phyloP scores from a whole-genome alignment of 2,888 invertebrate genomes.

The Pristionchus exspectatus region DNA sequence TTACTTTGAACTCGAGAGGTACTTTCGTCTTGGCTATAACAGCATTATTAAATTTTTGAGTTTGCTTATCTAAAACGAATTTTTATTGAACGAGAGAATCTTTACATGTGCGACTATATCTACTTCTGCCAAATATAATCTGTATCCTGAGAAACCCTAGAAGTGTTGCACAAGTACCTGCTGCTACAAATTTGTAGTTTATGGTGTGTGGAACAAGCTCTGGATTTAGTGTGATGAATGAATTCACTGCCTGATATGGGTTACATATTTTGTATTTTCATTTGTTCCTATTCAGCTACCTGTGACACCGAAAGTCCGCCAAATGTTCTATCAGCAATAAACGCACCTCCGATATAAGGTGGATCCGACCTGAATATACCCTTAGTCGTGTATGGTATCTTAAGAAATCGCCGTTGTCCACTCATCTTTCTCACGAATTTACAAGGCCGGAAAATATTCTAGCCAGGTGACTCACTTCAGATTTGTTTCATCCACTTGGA shows the following conservation, averaged over 20 bases:
- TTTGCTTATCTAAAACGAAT: not conserved
- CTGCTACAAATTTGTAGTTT: constrained; percentile 49
- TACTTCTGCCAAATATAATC: not conserved
- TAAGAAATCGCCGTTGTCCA: too few species aligned
- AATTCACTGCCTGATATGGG: not conserved
- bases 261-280: not conserved
- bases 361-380: constrained; percentile 42
- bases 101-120: not conserved
- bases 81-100: too few species aligned
- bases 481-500: constrained; percentile 5
- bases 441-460: not conserved
- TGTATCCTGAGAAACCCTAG: too few species aligned
- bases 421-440: too few species aligned
- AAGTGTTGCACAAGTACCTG: not conserved
- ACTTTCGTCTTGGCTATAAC: not conserved
- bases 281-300: not conserved
- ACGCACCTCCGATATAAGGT: constrained; percentile 40
- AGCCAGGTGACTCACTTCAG: not conserved
- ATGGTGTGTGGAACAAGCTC: not conserved
- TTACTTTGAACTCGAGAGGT: constrained; percentile 33
- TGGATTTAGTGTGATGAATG: constrained; percentile 23
- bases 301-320: constrained; percentile 39
- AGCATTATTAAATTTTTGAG: not conserved
- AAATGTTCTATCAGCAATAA: not conserved
- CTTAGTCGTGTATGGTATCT: not conserved